Evolutionary conservation across 2,113 vertebrate species (phyloP), one percentile per base, ranked within the genome.

Genomic region (Austrofundulus limnaeus): DNA sequence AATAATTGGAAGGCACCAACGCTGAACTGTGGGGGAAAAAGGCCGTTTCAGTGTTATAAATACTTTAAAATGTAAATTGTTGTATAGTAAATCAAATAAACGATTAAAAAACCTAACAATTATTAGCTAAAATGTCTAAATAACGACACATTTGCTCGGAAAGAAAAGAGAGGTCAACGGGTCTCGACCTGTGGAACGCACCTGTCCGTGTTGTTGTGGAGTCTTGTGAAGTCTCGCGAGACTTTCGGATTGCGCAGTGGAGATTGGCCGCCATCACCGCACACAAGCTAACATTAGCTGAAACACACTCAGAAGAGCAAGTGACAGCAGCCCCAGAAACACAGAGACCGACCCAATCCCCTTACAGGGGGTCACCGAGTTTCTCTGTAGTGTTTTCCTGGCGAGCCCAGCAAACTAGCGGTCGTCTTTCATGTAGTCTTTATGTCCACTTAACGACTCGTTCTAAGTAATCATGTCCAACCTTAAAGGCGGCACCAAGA

Each of bases 401-500:
- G 78, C 78, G 62, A 70, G 67, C 75, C 75, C 62, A 78, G 31
- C 66, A 61, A 77, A 79, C 48, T 61, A 79, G 72, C 69, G 65
- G 43, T 58, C 77, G 79, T 77, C 77, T 81, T 87, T 81, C 77
- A 87, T 89, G 84, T 84, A 85, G 85, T 75, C 87, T 91, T 87
- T 80, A 90, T 88, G 86, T 81, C 74, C 83, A 87, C 64, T 81
- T 83, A 74, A 84, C 82, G 73, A 76, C 70, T n/a, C 88, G 79
- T 86, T 78, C 70, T 70, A 90, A 85, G 70, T 84, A 84, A 92
- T 92, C 92, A 97, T 96, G 95, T 96, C 95, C 90, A 96, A 94
- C 90, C 90, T 96, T 81, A 96, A 95, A 94, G 91, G 93, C 89
- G 90, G 92, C 89, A 93, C 94, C 92, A 95, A 95, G 93, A 96